phyloP scores from a whole-genome alignment of 2,113 vertebrate genomes.

The Gyps fulvus region DNA sequence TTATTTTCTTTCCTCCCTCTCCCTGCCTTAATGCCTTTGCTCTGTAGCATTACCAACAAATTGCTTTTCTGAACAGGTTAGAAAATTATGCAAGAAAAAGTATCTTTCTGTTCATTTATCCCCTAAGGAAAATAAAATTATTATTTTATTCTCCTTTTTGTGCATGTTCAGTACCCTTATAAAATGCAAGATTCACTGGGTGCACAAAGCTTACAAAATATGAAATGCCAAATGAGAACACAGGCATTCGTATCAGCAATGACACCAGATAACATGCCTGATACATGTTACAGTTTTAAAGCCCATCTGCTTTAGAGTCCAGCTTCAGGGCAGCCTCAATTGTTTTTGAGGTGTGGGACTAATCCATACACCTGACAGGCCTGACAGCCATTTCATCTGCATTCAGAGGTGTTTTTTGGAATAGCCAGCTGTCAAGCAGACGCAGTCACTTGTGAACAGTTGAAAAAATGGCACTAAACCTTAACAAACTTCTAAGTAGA shows the following conservation, averaged over 20 bases:
- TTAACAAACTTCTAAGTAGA: background rate
- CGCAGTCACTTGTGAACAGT: background rate
- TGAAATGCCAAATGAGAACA: background rate
- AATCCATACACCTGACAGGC: background rate
- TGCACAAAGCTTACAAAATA: background rate
- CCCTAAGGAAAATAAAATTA: slow-evolving; percentile 39
- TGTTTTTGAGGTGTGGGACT: background rate
- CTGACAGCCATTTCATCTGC: background rate
- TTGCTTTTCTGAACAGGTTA: background rate
- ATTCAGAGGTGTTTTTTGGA: background rate
- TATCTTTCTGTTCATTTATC: background rate
- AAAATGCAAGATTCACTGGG: background rate
- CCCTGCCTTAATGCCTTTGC: background rate
- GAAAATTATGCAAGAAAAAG: background rate
- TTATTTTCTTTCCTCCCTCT: background rate
- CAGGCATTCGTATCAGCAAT: background rate
- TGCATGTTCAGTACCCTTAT: background rate
- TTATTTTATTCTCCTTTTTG: slow-evolving; percentile 33
- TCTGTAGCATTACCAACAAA: background rate
- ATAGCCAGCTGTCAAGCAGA: background rate
- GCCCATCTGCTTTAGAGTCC: background rate
- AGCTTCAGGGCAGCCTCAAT: background rate
- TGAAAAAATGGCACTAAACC: background rate
- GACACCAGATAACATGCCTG: background rate
- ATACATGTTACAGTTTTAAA: background rate